Percentiles rank a stretch among this genome's conserved stretches.
Evolutionary conservation across 2,888 invertebrate species (phyloP).

Genomic region (Tortrix viridana): DNA sequence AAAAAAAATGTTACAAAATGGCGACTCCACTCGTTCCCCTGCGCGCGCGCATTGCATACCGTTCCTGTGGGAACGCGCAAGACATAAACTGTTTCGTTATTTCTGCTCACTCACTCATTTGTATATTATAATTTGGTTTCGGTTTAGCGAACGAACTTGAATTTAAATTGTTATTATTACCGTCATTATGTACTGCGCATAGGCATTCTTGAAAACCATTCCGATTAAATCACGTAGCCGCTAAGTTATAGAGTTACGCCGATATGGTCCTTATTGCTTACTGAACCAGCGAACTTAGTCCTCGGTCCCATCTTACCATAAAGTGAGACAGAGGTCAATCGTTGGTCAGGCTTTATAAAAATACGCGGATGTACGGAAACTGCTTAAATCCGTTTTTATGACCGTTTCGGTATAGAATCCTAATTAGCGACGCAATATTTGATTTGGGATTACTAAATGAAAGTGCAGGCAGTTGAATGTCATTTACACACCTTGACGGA

Average conservation of each 20-base stretch:
- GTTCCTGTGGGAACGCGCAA: slow-evolving; percentile 83
- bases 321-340: too few relatives aligned
- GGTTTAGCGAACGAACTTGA: slow-evolving; percentile 54
- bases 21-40: slow-evolving; percentile 56
- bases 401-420: background rate
- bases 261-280: slow-evolving; percentile 14
- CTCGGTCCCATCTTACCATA: too few relatives aligned
- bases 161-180: slow-evolving; percentile 67
- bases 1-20: slow-evolving; percentile 19
- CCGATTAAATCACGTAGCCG: slow-evolving; percentile 38
- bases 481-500: too few relatives aligned
- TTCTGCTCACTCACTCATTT: slow-evolving; percentile 82
- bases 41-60: slow-evolving; percentile 65
- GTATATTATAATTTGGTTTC: slow-evolving; percentile 81
- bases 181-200: slow-evolving; percentile 52
- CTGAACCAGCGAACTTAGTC: background rate
- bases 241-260: slow-evolving; percentile 24
- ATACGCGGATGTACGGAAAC: background rate
- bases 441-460: background rate
- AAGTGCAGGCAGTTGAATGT: too few relatives aligned
- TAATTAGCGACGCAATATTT: background rate
- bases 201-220: slow-evolving; percentile 42
- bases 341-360: too few relatives aligned
- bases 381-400: background rate
- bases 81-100: slow-evolving; percentile 83